These are phyloP conservation scores for Xiphorhynchus elegans DNA, from an alignment of 2,113 vertebrate species.

Conservation along the genomic window DNA sequence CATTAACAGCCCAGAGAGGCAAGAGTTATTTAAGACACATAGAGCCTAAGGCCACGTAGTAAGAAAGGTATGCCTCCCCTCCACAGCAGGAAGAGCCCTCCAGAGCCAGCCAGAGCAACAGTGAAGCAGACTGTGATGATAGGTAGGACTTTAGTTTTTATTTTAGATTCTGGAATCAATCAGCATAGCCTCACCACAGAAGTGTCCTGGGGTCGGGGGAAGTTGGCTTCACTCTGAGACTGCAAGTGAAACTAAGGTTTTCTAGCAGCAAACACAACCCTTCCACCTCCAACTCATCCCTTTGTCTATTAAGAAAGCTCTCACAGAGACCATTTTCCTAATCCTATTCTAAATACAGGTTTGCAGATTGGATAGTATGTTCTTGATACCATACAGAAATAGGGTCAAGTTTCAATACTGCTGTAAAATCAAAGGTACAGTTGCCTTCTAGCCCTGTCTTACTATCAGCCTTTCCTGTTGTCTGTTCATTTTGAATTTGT, in stretches of 20 bases:
- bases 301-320: neutral
- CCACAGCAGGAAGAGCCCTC: neutral
- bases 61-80: neutral
- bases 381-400: neutral
- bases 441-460: neutral
- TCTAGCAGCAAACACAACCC: neutral
- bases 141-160: neutral
- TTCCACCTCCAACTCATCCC: neutral
- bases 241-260: neutral
- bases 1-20: neutral
- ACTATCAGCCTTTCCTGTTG: neutral
- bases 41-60: constrained; percentile 57
- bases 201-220: neutral
- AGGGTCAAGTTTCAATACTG: neutral
- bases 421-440: neutral
- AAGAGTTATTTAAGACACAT: constrained; percentile 51
- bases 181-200: neutral
- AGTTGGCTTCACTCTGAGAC: neutral
- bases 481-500: neutral
- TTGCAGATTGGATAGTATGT: neutral
- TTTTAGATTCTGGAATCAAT: neutral
- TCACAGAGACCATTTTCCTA: neutral
- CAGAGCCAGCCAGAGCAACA: neutral
- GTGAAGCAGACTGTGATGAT: neutral
- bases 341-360: neutral